Evolutionary conservation across 2,888 invertebrate genomes (phyloP), one percentile per base, ranked within the genome.

Genomic region (Mesorhabditis spiculigera): DNA sequence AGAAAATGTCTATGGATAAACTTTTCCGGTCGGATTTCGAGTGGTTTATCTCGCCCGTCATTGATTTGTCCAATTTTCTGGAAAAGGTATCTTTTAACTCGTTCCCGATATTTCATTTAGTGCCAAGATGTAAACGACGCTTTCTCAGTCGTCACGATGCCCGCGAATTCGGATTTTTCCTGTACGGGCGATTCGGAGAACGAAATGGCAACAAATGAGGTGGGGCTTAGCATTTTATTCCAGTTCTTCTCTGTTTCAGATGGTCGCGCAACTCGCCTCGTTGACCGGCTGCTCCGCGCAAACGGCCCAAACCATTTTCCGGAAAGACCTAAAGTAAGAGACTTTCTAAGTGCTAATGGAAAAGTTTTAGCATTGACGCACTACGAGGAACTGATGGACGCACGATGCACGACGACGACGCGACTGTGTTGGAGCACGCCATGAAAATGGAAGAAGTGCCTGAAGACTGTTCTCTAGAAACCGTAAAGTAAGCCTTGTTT

Each of bases 31-130:
- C 79, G 8, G 79, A 78, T 66, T 69, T 71, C 4, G 74, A 74
- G 65, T 78, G 76, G 78, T 78, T 69, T 65, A 63, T 72, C 43
- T 78, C 79, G 4, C 75, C 75, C 6, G 65, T 77, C 41, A 44
- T 78, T 4, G 43, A 73, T 44, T 44, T 79, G 6, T 44, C 45
- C 42, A 45, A 63, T 5, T 74, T 74, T 45, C 66, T 70, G 43
- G 75, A 75, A 42, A 69, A 67, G 45, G 73, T 72, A 0, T 13
- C 10, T 50, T n/a, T 50, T 10, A 50, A 13, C 58, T 1, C 58
- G n/a, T 50, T n/a, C 58, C 8, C n/a, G n/a, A 13, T 50, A 50
- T 13, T 13, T 50, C n/a, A 13, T 50, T 50, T 50, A 50, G 58
- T 50, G 58, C n/a, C n/a, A 13, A 50, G 8, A 10, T 13, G n/a